Conservation (phyloP, 2,797 vertebrate species). For the Falco columbarius region DNA sequence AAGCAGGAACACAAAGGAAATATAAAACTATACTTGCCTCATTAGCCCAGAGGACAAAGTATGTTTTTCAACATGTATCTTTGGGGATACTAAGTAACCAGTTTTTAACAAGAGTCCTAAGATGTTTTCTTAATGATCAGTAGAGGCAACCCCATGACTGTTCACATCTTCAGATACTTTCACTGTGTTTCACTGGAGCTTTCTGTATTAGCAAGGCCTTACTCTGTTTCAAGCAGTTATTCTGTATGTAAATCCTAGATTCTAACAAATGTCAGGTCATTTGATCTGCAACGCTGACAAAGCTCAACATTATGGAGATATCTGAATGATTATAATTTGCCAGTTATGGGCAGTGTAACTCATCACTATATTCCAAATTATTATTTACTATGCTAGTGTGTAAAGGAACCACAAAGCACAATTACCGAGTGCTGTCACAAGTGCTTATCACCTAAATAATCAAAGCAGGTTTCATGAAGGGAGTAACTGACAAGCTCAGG, state of each 20-base stretch:
- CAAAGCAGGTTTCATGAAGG: not conserved
- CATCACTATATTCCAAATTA: not conserved
- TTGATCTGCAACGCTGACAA: not conserved
- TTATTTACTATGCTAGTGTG: not conserved
- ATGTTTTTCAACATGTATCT: not conserved
- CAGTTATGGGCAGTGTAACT: not conserved
- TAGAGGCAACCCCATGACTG: not conserved
- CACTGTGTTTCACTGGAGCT: not conserved
- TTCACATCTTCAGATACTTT: not conserved
- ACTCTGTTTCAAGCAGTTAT: not conserved
- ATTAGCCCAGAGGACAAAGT: not conserved
- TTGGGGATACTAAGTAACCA: not conserved
- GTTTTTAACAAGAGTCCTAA: not conserved
- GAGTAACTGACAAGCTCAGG: not conserved
- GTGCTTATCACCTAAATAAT: not conserved
- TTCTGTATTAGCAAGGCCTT: not conserved
- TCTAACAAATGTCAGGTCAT: not conserved
- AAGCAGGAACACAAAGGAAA: not conserved
- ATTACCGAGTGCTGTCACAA: not conserved
- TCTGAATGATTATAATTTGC: not conserved
- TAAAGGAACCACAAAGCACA: not conserved
- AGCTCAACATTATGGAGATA: not conserved
- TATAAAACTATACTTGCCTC: not conserved
- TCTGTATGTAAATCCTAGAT: not conserved
- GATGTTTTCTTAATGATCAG: not conserved